Conservation (phyloP, 2,888 invertebrate species). For the Gastracanthus pulcherrimus region DNA sequence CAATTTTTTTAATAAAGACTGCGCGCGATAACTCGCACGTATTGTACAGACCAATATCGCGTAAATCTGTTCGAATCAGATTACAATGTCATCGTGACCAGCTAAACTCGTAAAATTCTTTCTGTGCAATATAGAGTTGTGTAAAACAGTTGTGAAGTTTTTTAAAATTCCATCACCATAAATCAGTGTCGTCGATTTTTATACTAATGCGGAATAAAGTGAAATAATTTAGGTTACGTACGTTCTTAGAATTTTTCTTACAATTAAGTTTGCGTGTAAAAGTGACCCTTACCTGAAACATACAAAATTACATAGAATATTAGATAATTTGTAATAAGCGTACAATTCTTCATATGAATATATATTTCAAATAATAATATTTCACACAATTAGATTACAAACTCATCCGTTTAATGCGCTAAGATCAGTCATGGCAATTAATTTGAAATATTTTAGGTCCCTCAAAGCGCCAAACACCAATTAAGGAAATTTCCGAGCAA, state of each 20-base stretch:
- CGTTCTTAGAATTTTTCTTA: too few relatives aligned
- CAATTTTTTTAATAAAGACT: background rate
- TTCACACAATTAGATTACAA: background rate
- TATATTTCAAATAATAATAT: background rate
- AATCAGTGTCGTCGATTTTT: too few relatives aligned
- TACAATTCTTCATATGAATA: too few relatives aligned
- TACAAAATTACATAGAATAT: background rate
- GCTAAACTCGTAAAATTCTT: background rate
- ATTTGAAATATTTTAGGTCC: too few relatives aligned
- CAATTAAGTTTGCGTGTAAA: background rate
- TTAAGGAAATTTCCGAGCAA: background rate
- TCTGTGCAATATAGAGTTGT: too few relatives aligned
- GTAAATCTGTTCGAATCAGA: conserved; percentile 4
- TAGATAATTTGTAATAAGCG: too few relatives aligned
- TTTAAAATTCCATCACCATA: too few relatives aligned
- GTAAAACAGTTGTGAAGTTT: too few relatives aligned
- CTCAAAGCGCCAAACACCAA: background rate
- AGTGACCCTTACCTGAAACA: background rate
- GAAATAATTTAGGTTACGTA: background rate
- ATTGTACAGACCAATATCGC: background rate
- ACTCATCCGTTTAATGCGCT: background rate
- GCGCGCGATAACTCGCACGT: too few relatives aligned
- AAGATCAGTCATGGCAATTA: background rate
- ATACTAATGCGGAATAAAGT: too few relatives aligned
- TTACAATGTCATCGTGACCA: background rate